Base-by-base conservation (phyloP, 1,140 invertebrate genomes). In the Batillaria attramentaria region DNA sequence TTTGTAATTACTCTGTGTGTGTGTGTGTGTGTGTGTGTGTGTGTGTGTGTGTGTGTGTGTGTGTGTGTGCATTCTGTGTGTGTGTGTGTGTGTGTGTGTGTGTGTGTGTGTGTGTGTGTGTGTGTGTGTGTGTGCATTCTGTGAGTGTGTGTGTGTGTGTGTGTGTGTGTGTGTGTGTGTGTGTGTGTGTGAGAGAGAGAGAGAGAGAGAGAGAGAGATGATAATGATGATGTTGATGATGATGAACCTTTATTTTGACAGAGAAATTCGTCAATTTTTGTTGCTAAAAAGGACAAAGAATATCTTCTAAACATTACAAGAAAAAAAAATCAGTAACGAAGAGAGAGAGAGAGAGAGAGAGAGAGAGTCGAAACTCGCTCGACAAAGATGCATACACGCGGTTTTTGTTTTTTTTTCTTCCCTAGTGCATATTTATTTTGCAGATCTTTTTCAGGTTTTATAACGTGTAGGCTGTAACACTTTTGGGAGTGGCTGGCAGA, bases 261-360 rank as follows among this genome's bases (percentile, higher is more conserved):
- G n/a, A n/a, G n/a, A n/a, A n/a, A n/a, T n/a, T n/a, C n/a, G n/a
- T n/a, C n/a, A n/a, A n/a, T n/a, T n/a, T n/a, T n/a, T n/a, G n/a
- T n/a, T n/a, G n/a, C n/a, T n/a, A n/a, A n/a, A n/a, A n/a, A n/a
- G n/a, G n/a, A n/a, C n/a, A n/a, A n/a, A n/a, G n/a, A n/a, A n/a
- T n/a, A n/a, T n/a, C n/a, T n/a, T n/a, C n/a, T n/a, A n/a, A n/a
- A n/a, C n/a, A n/a, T n/a, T n/a, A n/a, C n/a, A 6, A 69, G 68
- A 35, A 35, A 69, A 35, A n/a, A 37, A 1, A n/a, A 69, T 10
- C 24, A 37, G 1, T n/a, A 31, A 37, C 24, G 16, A 35, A n/a
- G 41, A 69, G 68, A 69, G 43, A 50, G 43, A 72, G 69, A 72
- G 43, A 50, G 43, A 72, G 69, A 72, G 43, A 50, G 43, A 72